phyloP scores from a whole-genome alignment of 2,113 vertebrate genomes.

The Tragelaphus strepsiceros region DNA sequence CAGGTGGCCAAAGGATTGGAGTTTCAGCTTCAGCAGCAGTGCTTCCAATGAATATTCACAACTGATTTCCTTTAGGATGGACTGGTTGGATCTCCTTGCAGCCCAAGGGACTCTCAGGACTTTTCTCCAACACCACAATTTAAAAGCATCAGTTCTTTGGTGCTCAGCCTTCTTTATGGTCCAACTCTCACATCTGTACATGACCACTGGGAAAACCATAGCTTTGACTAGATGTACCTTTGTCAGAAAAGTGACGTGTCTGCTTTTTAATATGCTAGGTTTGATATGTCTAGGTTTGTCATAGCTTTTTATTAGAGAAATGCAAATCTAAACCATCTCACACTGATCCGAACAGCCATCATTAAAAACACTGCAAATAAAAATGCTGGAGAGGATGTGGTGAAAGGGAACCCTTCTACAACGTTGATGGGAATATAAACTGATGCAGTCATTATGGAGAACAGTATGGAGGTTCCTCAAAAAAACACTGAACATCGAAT shows the following conservation, averaged over 20 bases:
- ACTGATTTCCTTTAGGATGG: background rate
- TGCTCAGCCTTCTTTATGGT: background rate
- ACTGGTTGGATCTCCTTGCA: background rate
- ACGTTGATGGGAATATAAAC: background rate
- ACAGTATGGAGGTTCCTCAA: background rate
- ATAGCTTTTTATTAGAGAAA: background rate
- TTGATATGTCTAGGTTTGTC: background rate
- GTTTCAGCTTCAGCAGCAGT: background rate
- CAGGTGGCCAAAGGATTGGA: background rate
- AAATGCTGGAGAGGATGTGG: background rate
- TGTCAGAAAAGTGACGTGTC: background rate
- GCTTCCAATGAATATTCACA: background rate
- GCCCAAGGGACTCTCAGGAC: background rate
- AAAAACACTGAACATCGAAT: background rate
- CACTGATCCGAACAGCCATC: background rate
- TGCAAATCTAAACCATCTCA: background rate
- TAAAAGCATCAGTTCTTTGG: background rate
- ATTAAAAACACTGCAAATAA: background rate
- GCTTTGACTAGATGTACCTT: background rate
- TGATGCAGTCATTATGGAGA: background rate
- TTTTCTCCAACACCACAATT: background rate
- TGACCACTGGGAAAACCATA: background rate
- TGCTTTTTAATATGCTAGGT: background rate
- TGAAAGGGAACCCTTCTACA: background rate
- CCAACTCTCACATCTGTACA: background rate